Conservation (phyloP, 2,888 invertebrate species). For the Drosophila subquinaria region DNA sequence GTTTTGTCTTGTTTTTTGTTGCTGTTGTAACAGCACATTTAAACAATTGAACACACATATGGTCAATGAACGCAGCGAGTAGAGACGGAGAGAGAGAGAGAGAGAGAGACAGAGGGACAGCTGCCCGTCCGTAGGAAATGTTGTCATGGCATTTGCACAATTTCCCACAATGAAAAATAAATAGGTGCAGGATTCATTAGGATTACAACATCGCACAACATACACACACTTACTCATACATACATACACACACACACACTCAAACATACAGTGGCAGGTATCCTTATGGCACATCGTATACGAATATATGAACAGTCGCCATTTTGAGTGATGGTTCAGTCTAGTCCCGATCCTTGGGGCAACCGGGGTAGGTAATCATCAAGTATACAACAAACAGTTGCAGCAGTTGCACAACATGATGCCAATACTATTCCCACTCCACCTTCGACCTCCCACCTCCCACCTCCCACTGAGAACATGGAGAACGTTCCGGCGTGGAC, state of each 20-base stretch:
- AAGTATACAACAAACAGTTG: slow-evolving; percentile 43
- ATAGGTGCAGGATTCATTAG: slow-evolving; percentile 81
- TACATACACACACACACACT: slow-evolving; percentile 10
- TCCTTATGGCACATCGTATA: slow-evolving; percentile 18
- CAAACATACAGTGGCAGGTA: background rate
- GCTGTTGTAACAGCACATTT: slow-evolving; percentile 74
- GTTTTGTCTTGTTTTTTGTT: slow-evolving; percentile 50
- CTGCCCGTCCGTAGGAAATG: slow-evolving; percentile 55
- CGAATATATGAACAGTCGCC: slow-evolving; percentile 33
- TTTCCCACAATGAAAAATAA: slow-evolving; percentile 82
- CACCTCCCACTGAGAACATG: background rate
- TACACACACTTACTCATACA: slow-evolving; percentile 10
- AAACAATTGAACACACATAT: slow-evolving; percentile 77
- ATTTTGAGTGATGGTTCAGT: slow-evolving; percentile 55
- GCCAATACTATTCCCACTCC: slow-evolving; percentile 11
- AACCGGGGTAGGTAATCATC: slow-evolving; percentile 39
- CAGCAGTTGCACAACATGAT: slow-evolving; percentile 39
- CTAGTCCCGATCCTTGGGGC: slow-evolving; percentile 13
- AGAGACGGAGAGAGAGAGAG: background rate
- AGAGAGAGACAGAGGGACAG: slow-evolving; percentile 7
- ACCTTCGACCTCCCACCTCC: slow-evolving; percentile 4
- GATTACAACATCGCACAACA: slow-evolving; percentile 68
- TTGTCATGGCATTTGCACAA: slow-evolving; percentile 81
- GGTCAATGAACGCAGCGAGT: slow-evolving; percentile 34
- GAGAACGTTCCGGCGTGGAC: slow-evolving; percentile 19